phyloP scores from a whole-genome alignment of 2,797 vertebrate genomes.

The Hypotaenidia philippensis region DNA sequence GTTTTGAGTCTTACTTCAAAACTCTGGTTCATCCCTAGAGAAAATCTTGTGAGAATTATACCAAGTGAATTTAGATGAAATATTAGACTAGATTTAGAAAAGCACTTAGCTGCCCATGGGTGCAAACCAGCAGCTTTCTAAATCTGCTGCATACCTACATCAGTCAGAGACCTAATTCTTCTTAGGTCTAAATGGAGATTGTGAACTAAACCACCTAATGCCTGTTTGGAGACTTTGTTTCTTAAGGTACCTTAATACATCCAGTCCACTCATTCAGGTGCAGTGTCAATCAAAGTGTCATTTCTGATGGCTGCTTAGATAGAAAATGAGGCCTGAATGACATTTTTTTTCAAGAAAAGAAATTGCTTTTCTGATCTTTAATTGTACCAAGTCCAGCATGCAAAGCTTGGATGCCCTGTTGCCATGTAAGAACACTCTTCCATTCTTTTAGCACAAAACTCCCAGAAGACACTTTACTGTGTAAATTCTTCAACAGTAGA shows the following conservation, averaged over 20 bases:
- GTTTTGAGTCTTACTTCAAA: neutral
- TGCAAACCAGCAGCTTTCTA: neutral
- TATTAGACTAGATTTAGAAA: neutral
- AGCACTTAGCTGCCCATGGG: neutral
- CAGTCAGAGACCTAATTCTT: neutral
- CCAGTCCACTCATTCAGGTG: neutral
- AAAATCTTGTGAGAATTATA: neutral
- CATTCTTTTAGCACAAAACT: neutral
- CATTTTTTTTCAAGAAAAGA: neutral
- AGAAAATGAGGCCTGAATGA: neutral
- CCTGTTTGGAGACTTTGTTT: neutral
- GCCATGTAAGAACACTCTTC: neutral
- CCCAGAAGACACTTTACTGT: neutral
- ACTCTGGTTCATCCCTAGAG: neutral
- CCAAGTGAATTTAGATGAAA: neutral
- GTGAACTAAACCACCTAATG: neutral
- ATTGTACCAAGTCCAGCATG: neutral
- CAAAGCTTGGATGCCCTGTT: neutral
- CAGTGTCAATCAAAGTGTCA: neutral
- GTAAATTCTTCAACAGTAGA: neutral
- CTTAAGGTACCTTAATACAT: neutral
- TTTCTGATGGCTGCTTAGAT: neutral
- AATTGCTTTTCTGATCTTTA: neutral
- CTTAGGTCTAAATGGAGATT: neutral
- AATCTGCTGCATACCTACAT: neutral